Evolutionary conservation across 2,888 invertebrate genomes (phyloP), one percentile per base, ranked within the genome.

Genomic region (Eupithecia centaureata): DNA sequence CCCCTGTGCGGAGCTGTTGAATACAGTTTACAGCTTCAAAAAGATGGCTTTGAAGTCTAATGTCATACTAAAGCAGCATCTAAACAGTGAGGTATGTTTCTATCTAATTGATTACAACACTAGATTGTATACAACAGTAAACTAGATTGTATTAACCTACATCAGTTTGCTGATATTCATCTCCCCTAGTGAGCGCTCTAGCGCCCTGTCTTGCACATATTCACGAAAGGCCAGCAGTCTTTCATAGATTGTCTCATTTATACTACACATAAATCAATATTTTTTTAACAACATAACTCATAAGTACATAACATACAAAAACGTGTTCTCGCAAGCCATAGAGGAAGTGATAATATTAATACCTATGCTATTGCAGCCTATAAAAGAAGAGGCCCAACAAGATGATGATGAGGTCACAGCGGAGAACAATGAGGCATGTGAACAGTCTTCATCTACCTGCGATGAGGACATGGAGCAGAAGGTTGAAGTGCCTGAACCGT

Each of bases 21-120:
- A 91, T 74, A 90, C 90, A 65, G 73, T 91, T 22, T 93, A 91
- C 78, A 86, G 85, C 70, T 93, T 94, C 75, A 94, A 93, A 79
- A 91, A 93, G 83, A 84, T 88, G 57, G 90, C 89, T 54, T 79
- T 90, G 15, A 84, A 87, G 56, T 92, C 93, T 1, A 87, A 93
- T 82, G 79, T 78, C n/a, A 84, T 92, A 76, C 76, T 94, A 61
- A 88, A 86, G 74, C 87, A 91, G 67, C 89, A 91, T 82, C 68
- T 76, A 80, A 72, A 62, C 35, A 51, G 78, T 77, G 73, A 86
- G 83, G 86, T 85, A 77, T 4, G 0, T 27, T 22, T 8, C 5
- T 7, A n/a, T 30, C 3, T 30, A n/a, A n/a, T 28, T 2, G 27
- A n/a, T 32, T 32, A 32, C 30, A 30, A 30, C 5, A 3, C 5